Evolutionary conservation across 2,888 invertebrate genomes (phyloP).

Genomic region (Drosophila melanocephala): DNA sequence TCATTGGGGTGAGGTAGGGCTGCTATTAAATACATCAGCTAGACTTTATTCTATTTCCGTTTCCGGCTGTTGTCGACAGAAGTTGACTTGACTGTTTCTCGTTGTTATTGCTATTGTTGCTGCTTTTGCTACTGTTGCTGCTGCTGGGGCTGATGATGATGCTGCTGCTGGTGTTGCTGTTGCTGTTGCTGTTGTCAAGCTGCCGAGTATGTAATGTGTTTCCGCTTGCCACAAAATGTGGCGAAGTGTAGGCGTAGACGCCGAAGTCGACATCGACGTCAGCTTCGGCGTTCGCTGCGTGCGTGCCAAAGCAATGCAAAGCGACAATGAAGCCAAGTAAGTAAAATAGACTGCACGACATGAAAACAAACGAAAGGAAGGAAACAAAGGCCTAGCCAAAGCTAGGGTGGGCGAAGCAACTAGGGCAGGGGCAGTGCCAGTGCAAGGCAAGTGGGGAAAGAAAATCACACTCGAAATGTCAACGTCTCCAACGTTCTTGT

Average conservation of each 20-base stretch:
- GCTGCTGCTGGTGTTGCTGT: slow-evolving; percentile 15
- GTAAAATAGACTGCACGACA: slow-evolving; percentile 55
- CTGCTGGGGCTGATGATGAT: background rate
- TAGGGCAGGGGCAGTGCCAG: slow-evolving; percentile 5
- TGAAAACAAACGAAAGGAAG: slow-evolving; percentile 42
- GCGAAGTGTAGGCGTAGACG: slow-evolving; percentile 45
- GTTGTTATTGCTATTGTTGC: slow-evolving; percentile 28
- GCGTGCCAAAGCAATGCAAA: slow-evolving; percentile 64
- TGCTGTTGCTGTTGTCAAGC: slow-evolving; percentile 61
- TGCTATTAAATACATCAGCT: slow-evolving; percentile 58
- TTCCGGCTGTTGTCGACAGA: slow-evolving; percentile 75
- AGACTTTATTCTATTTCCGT: slow-evolving; percentile 81
- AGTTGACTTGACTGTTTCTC: slow-evolving; percentile 26
- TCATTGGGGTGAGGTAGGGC: background rate
- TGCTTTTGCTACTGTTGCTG: slow-evolving; percentile 24
- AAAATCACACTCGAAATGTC: slow-evolving; percentile 74
- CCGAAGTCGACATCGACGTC: slow-evolving; percentile 14
- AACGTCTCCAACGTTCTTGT: slow-evolving; percentile 62
- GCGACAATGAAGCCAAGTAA: slow-evolving; percentile 57
- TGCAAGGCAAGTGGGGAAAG: slow-evolving; percentile 21
- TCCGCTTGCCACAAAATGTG: slow-evolving; percentile 76
- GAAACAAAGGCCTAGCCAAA: slow-evolving; percentile 24
- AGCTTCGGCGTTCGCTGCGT: slow-evolving; percentile 38
- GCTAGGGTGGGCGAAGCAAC: background rate
- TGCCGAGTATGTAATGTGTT: slow-evolving; percentile 78